A percentile compares a stretch with the other conserved stretches of the same genome.
Evolutionary conservation across 2,113 vertebrate species (phyloP).

Genomic region (Callopanchax toddi): DNA sequence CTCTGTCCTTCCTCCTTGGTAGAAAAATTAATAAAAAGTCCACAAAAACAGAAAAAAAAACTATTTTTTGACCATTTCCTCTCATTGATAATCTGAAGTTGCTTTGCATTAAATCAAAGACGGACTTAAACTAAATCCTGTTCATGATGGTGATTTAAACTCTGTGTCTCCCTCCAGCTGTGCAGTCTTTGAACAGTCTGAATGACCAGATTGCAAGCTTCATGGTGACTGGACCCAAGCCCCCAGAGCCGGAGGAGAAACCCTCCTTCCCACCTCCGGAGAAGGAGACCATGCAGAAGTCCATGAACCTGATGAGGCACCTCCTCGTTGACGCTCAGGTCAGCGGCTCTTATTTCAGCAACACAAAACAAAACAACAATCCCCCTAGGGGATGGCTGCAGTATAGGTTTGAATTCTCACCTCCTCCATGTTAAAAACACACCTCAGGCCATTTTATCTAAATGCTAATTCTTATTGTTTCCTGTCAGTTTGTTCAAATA

Average conservation of each 20-base stretch:
- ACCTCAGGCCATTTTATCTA: too few relatives aligned
- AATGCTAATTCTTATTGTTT: too few relatives aligned
- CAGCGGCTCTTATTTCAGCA: not conserved
- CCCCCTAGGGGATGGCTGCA: too few relatives aligned
- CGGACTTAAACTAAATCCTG: too few relatives aligned
- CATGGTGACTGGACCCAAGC: slow-evolving; percentile 85
- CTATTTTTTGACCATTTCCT: not conserved
- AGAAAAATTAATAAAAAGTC: not conserved
- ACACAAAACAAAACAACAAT: not conserved
- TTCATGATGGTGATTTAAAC: not conserved
- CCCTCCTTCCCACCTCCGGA: slow-evolving; percentile 82
- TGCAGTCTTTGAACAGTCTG: slow-evolving; percentile 88
- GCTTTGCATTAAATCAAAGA: not conserved
- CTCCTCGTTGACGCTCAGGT: slow-evolving; percentile 92
- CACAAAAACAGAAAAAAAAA: too few relatives aligned
- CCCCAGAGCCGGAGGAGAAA: slow-evolving; percentile 82
- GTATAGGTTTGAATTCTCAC: too few relatives aligned
- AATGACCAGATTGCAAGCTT: slow-evolving; percentile 94
- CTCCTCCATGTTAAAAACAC: too few relatives aligned
- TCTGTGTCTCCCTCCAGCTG: slow-evolving; percentile 77
- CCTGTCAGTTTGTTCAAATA: too few relatives aligned
- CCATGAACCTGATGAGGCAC: slow-evolving; percentile 91
- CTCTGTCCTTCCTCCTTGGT: slow-evolving; percentile 31
- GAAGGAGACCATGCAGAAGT: slow-evolving; percentile 86
- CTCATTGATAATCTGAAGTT: not conserved